Evolutionary conservation across 2,113 vertebrate species (phyloP).

Genomic region (Nesogale talazaci): DNA sequence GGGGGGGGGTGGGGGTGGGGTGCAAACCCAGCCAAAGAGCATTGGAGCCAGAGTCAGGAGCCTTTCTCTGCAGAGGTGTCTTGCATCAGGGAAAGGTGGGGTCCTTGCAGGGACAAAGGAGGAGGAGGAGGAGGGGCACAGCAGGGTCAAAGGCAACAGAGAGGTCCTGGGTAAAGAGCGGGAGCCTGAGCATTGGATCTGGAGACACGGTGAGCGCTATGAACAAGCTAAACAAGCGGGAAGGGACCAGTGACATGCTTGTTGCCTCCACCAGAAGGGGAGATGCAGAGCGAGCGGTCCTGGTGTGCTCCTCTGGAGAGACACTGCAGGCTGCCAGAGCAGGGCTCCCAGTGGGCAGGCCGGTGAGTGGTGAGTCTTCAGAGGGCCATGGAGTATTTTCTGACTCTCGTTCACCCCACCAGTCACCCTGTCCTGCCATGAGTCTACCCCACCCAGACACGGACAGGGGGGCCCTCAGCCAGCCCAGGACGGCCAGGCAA

Average conservation of each 20-base stretch:
- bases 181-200: neutral
- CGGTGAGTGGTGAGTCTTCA: neutral
- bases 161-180: neutral
- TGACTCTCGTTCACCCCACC: neutral
- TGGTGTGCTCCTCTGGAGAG: neutral
- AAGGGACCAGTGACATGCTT: neutral
- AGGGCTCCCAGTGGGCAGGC: neutral
- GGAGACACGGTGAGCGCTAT: neutral
- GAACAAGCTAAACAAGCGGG: neutral
- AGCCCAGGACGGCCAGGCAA: neutral
- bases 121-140: neutral
- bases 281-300: neutral
- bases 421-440: neutral
- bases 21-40: neutral
- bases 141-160: neutral
- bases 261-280: neutral
- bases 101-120: neutral
- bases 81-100: neutral
- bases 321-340: neutral
- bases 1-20: no score
- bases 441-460: no score
- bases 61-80: neutral
- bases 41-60: neutral
- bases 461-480: neutral
- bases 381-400: neutral